A percentile compares a stretch with the other conserved stretches of the same genome.
These are phyloP conservation scores for Sprattus sprattus DNA, from an alignment of 2,113 vertebrate species.

Conservation along the genomic window DNA sequence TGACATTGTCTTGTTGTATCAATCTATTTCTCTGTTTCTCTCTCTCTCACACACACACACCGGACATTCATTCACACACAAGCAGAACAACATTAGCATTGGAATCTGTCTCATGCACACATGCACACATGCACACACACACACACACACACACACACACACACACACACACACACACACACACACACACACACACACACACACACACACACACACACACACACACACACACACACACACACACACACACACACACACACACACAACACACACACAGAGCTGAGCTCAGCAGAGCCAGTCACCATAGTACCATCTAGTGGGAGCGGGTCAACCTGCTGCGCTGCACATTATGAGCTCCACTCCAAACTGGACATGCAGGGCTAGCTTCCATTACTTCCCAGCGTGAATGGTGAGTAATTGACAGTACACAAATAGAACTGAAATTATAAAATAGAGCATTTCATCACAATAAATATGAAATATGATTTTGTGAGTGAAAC, in stretches of 20 bases:
- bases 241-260: background rate
- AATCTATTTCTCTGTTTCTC: background rate
- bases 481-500: too few species aligned
- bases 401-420: too few species aligned
- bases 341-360: background rate
- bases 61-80: conserved; percentile 37
- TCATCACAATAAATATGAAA: too few species aligned
- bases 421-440: background rate
- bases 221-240: conserved; percentile 6
- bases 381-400: background rate
- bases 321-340: background rate
- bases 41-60: conserved; percentile 24
- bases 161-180: conserved; percentile 10
- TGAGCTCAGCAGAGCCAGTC: conserved; percentile 13
- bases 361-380: background rate
- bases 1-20: background rate
- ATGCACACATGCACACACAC: background rate
- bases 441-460: too few species aligned
- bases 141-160: background rate
- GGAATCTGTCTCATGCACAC: conserved; percentile 15
- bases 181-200: background rate
- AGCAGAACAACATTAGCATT: conserved; percentile 20
- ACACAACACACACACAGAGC: background rate
- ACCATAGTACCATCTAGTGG: conserved; percentile 60
- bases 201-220: conserved; percentile 15